Evolutionary conservation across 2,797 vertebrate species (phyloP).

Genomic region (Dicrostonyx torquatus): DNA sequence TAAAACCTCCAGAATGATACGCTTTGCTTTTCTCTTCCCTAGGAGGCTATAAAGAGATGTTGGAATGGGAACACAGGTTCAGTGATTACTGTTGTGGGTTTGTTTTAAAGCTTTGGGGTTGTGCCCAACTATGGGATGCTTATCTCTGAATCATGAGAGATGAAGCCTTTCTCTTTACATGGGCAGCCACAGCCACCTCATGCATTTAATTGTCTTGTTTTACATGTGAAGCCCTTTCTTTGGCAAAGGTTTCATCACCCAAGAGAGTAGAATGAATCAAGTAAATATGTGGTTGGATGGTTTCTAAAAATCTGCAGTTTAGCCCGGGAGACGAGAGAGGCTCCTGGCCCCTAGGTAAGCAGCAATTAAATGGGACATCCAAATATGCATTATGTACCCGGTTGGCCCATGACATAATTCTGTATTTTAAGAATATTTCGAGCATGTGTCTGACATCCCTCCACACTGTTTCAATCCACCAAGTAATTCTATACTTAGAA

Average conservation of each 20-base stretch:
- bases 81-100: neutral
- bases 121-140: neutral
- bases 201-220: constrained; percentile 59
- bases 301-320: constrained; percentile 75
- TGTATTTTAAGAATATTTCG: constrained; percentile 76
- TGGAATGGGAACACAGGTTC: neutral
- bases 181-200: neutral
- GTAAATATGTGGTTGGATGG: constrained; percentile 64
- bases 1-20: neutral
- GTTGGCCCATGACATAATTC: constrained; percentile 64
- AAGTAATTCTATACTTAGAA: constrained; percentile 68
- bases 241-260: constrained; percentile 64
- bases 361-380: constrained; percentile 71
- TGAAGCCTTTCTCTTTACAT: constrained; percentile 47
- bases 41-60: constrained; percentile 19
- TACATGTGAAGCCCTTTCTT: constrained; percentile 57
- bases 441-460: constrained; percentile 70
- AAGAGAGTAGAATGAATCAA: constrained; percentile 65
- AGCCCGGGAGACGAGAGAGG: constrained; percentile 64
- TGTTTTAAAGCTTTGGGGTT: neutral
- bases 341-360: constrained; percentile 60
- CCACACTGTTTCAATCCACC: constrained; percentile 66
- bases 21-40: neutral
- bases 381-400: constrained; percentile 69
- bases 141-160: constrained; percentile 17